Evolutionary conservation across 2,888 invertebrate genomes (phyloP).

Genomic region (Oegoconia quadripuncta): DNA sequence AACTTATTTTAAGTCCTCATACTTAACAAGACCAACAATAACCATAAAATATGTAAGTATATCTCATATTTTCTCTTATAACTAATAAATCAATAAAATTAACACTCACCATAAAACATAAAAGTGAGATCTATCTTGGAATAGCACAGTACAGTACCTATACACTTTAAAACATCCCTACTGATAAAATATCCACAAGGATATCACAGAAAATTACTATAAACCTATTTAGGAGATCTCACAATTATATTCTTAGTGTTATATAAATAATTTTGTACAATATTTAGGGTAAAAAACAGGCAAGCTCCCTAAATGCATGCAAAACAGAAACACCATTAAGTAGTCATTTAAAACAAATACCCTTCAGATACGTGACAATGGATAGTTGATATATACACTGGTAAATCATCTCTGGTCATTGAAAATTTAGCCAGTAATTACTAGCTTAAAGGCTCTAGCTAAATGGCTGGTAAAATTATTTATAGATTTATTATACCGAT

Average conservation of each 20-base stretch:
- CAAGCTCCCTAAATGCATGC: slow-evolving; percentile 43
- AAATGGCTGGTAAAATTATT: too few relatives aligned
- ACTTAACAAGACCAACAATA: slow-evolving; percentile 35
- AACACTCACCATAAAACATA: slow-evolving; percentile 53
- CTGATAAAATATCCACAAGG: slow-evolving; percentile 50
- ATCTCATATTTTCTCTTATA: slow-evolving; percentile 23
- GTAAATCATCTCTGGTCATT: too few relatives aligned
- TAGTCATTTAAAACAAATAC: too few relatives aligned
- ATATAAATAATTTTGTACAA: slow-evolving; percentile 28
- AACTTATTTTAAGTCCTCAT: slow-evolving; percentile 23
- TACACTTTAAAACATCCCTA: slow-evolving; percentile 30
- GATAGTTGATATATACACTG: too few relatives aligned
- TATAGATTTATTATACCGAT: too few relatives aligned
- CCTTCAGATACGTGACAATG: too few relatives aligned
- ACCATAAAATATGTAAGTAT: slow-evolving; percentile 35
- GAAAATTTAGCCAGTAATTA: too few relatives aligned
- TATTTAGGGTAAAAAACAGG: slow-evolving; percentile 28
- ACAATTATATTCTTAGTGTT: slow-evolving; percentile 55
- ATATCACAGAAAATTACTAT: slow-evolving; percentile 51
- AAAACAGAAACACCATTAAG: too few relatives aligned
- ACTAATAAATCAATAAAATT: slow-evolving; percentile 20
- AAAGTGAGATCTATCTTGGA: slow-evolving; percentile 59
- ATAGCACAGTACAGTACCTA: slow-evolving; percentile 26
- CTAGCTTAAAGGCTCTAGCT: too few relatives aligned
- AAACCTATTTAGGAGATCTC: slow-evolving; percentile 52